Evolutionary conservation across 2,888 invertebrate genomes (phyloP).

Genomic region (Galeruca laticollis): DNA sequence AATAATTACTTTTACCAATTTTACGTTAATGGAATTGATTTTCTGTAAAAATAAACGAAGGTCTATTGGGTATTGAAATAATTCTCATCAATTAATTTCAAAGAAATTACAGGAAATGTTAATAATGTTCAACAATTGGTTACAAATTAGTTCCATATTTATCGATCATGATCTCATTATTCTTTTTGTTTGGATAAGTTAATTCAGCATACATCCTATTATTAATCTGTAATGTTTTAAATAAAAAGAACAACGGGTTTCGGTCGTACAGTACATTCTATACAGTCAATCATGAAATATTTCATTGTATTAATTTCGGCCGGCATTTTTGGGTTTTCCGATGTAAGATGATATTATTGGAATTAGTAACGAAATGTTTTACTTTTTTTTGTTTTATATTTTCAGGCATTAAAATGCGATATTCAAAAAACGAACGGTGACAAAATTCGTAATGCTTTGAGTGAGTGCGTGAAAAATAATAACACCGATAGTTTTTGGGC

Average conservation of each 20-base stretch:
- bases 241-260: slow-evolving; percentile 23
- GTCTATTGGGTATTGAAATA: too few species aligned
- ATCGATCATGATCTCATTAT: slow-evolving; percentile 39
- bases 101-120: slow-evolving; percentile 30
- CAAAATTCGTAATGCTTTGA: slow-evolving; percentile 47
- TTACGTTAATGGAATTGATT: not conserved
- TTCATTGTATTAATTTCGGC: slow-evolving; percentile 23
- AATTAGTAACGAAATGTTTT: not conserved
- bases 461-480: slow-evolving; percentile 53
- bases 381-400: not conserved
- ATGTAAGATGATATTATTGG: slow-evolving; percentile 30
- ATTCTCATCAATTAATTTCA: not conserved
- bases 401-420: slow-evolving; percentile 61
- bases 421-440: slow-evolving; percentile 48
- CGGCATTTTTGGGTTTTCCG: slow-evolving; percentile 31
- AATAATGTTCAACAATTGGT: slow-evolving; percentile 45
- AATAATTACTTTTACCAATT: not conserved
- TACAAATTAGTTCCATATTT: slow-evolving; percentile 52
- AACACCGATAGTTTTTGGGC: slow-evolving; percentile 61
- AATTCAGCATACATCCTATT: slow-evolving; percentile 58
- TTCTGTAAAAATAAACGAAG: too few species aligned
- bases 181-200: slow-evolving; percentile 45
- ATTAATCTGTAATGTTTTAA: slow-evolving; percentile 46
- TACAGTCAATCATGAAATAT: slow-evolving; percentile 35
- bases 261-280: not conserved